A percentile compares a stretch with the other conserved stretches of the same genome.
These are phyloP conservation scores for Pseudocheirus occidentalis DNA, from an alignment of 2,797 vertebrate species.

Conservation along the genomic window DNA sequence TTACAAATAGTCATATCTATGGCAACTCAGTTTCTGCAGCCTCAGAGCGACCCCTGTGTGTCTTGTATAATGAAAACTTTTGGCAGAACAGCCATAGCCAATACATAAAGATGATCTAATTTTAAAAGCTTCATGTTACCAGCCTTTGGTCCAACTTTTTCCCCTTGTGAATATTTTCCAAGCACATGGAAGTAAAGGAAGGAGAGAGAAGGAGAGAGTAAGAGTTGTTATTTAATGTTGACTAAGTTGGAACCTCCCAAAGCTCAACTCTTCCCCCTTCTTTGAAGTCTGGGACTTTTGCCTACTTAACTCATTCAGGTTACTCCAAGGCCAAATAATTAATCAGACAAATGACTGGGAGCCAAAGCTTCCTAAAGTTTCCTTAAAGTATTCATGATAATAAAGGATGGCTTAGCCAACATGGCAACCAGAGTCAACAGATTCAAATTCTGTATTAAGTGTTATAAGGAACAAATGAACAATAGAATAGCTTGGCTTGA, in stretches of 20 bases:
- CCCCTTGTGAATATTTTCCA: slow-evolving; percentile 77
- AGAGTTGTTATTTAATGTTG: slow-evolving; percentile 23
- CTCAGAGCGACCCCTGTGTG: slow-evolving; percentile 52
- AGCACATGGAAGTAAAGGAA: slow-evolving; percentile 67
- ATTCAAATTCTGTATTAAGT: background rate
- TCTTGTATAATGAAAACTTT: slow-evolving; percentile 70
- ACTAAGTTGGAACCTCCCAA: slow-evolving; percentile 7
- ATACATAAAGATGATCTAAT: slow-evolving; percentile 78
- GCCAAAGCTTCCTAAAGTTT: background rate
- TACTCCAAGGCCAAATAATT: background rate
- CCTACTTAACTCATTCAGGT: background rate
- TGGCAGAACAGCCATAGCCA: slow-evolving; percentile 64
- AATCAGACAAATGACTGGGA: background rate
- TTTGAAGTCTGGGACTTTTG: slow-evolving; percentile 2
- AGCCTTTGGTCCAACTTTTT: slow-evolving; percentile 70
- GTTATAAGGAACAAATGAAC: background rate
- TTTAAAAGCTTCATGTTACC: slow-evolving; percentile 77
- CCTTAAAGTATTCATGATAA: background rate
- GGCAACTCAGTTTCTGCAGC: slow-evolving; percentile 58
- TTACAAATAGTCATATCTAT: slow-evolving; percentile 42
- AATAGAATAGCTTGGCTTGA: background rate
- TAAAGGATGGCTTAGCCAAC: background rate
- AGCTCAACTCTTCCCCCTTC: background rate
- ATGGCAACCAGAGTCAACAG: background rate
- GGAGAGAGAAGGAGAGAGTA: slow-evolving; percentile 25